These are phyloP conservation scores for Protodeltote pygarga DNA, from an alignment of 2,888 invertebrate species.

Conservation along the genomic window DNA sequence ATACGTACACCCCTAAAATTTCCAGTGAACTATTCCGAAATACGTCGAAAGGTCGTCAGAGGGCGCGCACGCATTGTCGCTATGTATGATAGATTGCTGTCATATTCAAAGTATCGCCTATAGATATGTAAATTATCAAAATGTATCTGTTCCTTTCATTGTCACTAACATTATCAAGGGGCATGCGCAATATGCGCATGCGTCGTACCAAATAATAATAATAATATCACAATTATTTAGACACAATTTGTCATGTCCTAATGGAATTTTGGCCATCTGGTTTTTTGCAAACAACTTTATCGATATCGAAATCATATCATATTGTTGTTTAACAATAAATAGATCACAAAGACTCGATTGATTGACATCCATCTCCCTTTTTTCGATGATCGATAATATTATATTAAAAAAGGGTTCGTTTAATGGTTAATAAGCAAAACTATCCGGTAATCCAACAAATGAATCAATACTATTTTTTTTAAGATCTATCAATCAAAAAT, in stretches of 20 bases:
- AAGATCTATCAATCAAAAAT: too few relatives aligned
- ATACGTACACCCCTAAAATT: constrained; percentile 33
- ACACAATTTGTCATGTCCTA: constrained; percentile 38
- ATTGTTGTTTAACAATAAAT: constrained; percentile 25
- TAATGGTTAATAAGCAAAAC: constrained; percentile 6
- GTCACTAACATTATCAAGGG: constrained; percentile 55
- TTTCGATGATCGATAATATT: constrained; percentile 18
- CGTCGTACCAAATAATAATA: constrained; percentile 45
- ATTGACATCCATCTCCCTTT: constrained; percentile 30
- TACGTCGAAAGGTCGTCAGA: constrained; percentile 61
- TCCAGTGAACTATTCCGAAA: constrained; percentile 32
- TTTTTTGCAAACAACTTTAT: constrained; percentile 18
- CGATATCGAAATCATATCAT: constrained; percentile 15
- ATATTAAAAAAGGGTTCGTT: constrained; percentile 19
- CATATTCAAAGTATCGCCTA: constrained; percentile 72
- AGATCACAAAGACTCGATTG: constrained; percentile 16
- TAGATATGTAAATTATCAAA: constrained; percentile 78
- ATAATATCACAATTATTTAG: constrained; percentile 34
- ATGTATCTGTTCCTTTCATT: constrained; percentile 49
- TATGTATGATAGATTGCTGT: constrained; percentile 78
- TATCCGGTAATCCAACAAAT: constrained; percentile 2
- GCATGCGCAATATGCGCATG: constrained; percentile 55
- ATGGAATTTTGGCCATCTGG: constrained; percentile 8
- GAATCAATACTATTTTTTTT: too few relatives aligned
- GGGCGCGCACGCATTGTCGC: constrained; percentile 75